Evolutionary conservation across 2,797 vertebrate species (phyloP).

Genomic region (Echiichthys vipera): DNA sequence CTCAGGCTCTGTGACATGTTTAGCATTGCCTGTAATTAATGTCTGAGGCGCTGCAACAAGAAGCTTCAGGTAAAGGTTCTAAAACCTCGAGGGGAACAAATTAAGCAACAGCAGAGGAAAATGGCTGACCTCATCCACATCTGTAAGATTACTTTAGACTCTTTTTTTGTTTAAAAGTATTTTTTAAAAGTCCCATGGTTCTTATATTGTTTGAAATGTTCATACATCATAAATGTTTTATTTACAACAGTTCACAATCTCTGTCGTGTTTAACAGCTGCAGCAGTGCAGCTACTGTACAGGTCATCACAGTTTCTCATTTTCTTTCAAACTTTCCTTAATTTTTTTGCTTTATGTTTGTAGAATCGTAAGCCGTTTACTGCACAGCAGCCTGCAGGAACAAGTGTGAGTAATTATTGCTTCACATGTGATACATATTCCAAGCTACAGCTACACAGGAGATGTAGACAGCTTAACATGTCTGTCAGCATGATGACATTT

Average conservation of each 20-base stretch:
- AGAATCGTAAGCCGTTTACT: slow-evolving; percentile 23
- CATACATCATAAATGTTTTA: slow-evolving; percentile 8
- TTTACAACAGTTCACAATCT: slow-evolving; percentile 5
- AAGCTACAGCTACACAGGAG: slow-evolving; percentile 49
- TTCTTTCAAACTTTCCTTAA: slow-evolving; percentile 2
- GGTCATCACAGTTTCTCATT: slow-evolving; percentile 12
- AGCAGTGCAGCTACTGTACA: slow-evolving; percentile 24
- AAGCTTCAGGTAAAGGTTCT: slow-evolving; percentile 65
- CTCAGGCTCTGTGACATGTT: slow-evolving; percentile 66
- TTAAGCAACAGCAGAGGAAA: slow-evolving; percentile 45
- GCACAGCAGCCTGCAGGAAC: slow-evolving; percentile 24
- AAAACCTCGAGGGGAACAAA: slow-evolving; percentile 36
- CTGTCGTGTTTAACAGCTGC: neutral
- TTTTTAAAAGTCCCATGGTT: slow-evolving; percentile 9
- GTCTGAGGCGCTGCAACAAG: slow-evolving; percentile 55
- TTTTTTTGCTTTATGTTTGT: slow-evolving; percentile 13
- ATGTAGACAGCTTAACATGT: slow-evolving; percentile 65
- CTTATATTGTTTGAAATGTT: slow-evolving; percentile 41
- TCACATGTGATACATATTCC: slow-evolving; percentile 39
- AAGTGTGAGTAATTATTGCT: slow-evolving; percentile 44
- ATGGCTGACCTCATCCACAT: slow-evolving; percentile 59
- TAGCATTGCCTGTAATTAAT: slow-evolving; percentile 62
- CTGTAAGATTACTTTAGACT: slow-evolving; percentile 53
- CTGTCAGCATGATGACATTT: slow-evolving; percentile 66
- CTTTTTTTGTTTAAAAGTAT: slow-evolving; percentile 23